These are phyloP conservation scores for Vimba vimba DNA, from an alignment of 2,113 vertebrate species.

Conservation along the genomic window DNA sequence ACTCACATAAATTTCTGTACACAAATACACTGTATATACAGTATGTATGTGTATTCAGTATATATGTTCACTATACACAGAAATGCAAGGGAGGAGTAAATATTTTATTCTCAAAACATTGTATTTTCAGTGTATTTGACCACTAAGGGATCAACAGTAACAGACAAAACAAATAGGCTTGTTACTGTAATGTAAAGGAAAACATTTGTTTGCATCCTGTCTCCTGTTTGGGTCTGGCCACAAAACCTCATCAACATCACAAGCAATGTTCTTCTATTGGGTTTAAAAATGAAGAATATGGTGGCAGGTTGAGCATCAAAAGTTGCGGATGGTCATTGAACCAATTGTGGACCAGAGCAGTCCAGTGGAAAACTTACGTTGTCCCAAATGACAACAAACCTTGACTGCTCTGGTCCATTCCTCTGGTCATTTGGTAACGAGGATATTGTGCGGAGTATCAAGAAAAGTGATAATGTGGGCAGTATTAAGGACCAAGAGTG, in stretches of 20 bases:
- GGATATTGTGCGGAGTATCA: background rate
- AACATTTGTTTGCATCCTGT: background rate
- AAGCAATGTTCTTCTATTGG: background rate
- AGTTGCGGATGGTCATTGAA: background rate
- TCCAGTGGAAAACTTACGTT: background rate
- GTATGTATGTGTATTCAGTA: no score
- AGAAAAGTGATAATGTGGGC: no score
- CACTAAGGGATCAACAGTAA: background rate
- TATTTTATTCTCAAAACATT: no score
- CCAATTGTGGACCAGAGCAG: background rate
- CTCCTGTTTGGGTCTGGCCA: background rate
- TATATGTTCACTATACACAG: no score
- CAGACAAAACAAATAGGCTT: background rate
- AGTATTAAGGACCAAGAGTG: no score
- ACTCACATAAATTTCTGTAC: background rate
- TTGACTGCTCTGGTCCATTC: background rate
- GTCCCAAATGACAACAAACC: background rate
- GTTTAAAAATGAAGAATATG: background rate
- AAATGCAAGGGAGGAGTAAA: no score
- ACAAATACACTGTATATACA: background rate
- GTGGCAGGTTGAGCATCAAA: background rate
- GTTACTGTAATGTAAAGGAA: background rate
- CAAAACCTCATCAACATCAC: background rate
- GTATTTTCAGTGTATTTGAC: no score
- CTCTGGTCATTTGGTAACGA: no score